Evolutionary conservation across 2,888 invertebrate genomes (phyloP).

Genomic region (Drosophila conformis): DNA sequence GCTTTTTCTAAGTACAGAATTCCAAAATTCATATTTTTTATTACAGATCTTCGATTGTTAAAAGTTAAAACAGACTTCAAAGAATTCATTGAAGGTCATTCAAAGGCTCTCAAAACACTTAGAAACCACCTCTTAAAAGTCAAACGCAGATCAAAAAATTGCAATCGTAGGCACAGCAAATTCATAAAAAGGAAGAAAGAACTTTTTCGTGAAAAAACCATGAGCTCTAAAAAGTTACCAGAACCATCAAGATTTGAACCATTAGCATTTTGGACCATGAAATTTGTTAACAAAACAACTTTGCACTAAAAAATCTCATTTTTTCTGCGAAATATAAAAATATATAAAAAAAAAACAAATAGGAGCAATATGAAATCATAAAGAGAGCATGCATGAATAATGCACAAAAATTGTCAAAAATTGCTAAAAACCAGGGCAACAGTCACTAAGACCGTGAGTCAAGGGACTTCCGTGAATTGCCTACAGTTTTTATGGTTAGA

Average conservation of each 20-base stretch:
- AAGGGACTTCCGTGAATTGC: conserved; percentile 68
- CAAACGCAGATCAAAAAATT: conserved; percentile 12
- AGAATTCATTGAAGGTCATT: conserved; percentile 33
- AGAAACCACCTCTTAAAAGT: neutral
- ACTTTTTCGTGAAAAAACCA: conserved; percentile 46
- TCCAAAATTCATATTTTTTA: neutral
- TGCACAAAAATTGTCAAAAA: conserved; percentile 45
- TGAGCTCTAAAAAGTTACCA: conserved; percentile 45
- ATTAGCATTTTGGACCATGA: conserved; percentile 39
- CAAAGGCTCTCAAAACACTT: conserved; percentile 10
- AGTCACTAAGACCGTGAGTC: conserved; percentile 22
- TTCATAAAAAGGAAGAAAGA: conserved; percentile 13
- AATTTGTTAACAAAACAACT: conserved; percentile 42
- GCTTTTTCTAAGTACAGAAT: neutral
- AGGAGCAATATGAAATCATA: conserved; percentile 29
- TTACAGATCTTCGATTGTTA: neutral
- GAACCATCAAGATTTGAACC: neutral
- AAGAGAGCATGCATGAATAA: conserved; percentile 29
- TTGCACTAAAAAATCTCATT: conserved; percentile 79
- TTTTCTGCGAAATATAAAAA: conserved; percentile 65
- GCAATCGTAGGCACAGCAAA: neutral
- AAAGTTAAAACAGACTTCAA: neutral
- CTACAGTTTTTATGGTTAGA: conserved; percentile 60
- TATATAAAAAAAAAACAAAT: conserved; percentile 35
- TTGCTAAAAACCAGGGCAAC: conserved; percentile 75